phyloP scores from a whole-genome alignment of 1,140 invertebrate species.

The Nephotettix cincticeps region DNA sequence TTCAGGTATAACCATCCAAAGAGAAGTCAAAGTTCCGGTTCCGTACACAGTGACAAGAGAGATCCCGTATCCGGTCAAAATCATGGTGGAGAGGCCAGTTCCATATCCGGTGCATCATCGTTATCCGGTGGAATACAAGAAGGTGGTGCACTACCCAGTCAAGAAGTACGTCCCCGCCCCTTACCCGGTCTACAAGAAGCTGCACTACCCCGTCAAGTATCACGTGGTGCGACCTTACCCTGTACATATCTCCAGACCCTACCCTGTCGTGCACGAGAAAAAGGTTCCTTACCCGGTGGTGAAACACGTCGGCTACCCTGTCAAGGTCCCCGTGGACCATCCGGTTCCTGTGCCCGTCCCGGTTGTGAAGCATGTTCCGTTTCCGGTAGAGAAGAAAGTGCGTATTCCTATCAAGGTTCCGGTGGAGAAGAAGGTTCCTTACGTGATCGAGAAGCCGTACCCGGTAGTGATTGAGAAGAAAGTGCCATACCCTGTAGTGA shows the following conservation, averaged over 20 bases:
- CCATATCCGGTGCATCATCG: slow-evolving; percentile 58
- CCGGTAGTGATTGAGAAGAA: slow-evolving; percentile 37
- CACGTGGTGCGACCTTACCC: slow-evolving; percentile 29
- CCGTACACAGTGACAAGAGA: slow-evolving; percentile 50
- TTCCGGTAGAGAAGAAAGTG: slow-evolving; percentile 43
- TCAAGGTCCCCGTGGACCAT: slow-evolving; percentile 55
- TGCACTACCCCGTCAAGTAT: slow-evolving; percentile 37
- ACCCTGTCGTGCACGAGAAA: slow-evolving; percentile 13
- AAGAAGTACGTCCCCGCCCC: slow-evolving; percentile 74
- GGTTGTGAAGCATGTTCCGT: slow-evolving; percentile 65
- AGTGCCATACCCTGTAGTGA: slow-evolving; percentile 51
- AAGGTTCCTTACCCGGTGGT: slow-evolving; percentile 42
- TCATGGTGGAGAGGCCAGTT: slow-evolving; percentile 11
- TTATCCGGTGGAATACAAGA: slow-evolving; percentile 61
- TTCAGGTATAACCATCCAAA: slow-evolving; percentile 12
- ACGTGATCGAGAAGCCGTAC: slow-evolving; percentile 36
- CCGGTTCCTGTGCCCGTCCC: slow-evolving; percentile 44
- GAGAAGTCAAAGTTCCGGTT: slow-evolving; percentile 32
- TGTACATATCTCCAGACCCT: slow-evolving; percentile 5
- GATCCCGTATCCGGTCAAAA: slow-evolving; percentile 18
- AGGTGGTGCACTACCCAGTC: slow-evolving; percentile 60
- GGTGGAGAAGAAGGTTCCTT: slow-evolving; percentile 45
- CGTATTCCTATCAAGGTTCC: slow-evolving; percentile 57
- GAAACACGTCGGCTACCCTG: slow-evolving; percentile 55
- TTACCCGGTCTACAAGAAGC: slow-evolving; percentile 42